A percentile compares a stretch with the other conserved stretches of the same genome.
These are phyloP conservation scores for Pseudochirops corinnae DNA, from an alignment of 2,797 vertebrate genomes.

Conservation along the genomic window DNA sequence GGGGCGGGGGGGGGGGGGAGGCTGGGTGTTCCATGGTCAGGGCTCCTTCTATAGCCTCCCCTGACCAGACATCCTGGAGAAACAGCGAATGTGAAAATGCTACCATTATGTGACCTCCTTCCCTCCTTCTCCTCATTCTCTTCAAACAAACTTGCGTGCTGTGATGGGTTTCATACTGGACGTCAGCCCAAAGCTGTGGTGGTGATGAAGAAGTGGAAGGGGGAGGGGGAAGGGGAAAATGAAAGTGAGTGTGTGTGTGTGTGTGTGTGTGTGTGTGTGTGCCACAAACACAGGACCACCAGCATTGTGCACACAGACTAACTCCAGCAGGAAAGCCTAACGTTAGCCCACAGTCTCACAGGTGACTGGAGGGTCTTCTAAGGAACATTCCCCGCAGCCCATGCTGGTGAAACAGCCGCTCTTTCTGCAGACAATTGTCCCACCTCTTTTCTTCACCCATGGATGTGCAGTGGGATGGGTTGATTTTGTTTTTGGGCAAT, in stretches of 20 bases:
- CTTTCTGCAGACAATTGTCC: slow-evolving; percentile 7
- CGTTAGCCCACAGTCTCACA: background rate
- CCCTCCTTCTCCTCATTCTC: background rate
- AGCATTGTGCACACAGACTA: background rate
- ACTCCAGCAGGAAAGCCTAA: background rate
- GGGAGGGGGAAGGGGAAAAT: background rate
- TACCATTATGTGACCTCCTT: background rate
- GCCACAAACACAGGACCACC: background rate
- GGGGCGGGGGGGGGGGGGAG: too few relatives aligned
- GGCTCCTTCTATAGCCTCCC: background rate
- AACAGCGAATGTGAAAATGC: background rate
- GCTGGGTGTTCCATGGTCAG: too few relatives aligned
- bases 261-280: too few relatives aligned
- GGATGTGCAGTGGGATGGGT: background rate
- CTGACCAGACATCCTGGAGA: background rate
- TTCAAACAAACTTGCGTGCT: background rate
- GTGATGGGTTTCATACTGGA: background rate
- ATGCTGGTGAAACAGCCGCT: background rate
- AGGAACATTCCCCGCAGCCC: background rate
- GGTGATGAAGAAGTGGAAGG: background rate
- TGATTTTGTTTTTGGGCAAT: background rate
- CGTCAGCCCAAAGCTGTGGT: background rate
- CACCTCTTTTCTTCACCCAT: background rate
- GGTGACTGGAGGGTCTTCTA: rapidly evolving
- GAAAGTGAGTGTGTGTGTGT: background rate